Evolutionary conservation across 2,797 vertebrate genomes (phyloP), one percentile per base, ranked within the genome.

Genomic region (Rhinoraja longicauda): DNA sequence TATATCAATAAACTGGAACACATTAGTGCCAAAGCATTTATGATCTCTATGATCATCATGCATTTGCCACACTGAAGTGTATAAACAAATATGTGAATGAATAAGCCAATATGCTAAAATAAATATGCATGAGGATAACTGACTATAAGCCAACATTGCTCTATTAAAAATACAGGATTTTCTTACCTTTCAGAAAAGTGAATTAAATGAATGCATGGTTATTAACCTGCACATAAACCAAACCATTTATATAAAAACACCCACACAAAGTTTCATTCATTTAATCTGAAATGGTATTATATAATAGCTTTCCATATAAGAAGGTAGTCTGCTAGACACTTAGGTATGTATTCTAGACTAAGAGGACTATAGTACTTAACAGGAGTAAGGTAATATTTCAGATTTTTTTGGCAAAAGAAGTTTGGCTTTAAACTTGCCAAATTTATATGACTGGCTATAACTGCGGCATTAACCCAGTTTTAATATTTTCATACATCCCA

Each of bases 341-440:
- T 53, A 91, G 70, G 39, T 26, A 45, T 73, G 90, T 15, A 92
- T 73, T 73, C 45, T 57, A 92, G 90, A 75, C 24, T 29, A 57
- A 45, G 67, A 57, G 24, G 26, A 57, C 70, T 75, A 73, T 4
- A 91, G 24, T 26, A 73, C 39, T 91, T 73, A n/a, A 92, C 90
- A 45, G 70, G 39, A 92, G 70, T 45, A 92, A 92, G 29, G 39
- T 75, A 73, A 45, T 91, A 91, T 53, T 92, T 92, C 39, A 88
- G 84, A 64, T 67, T 67, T 67, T 73, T 32, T 67, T 57, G 90
- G 70, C 39, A n/a, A 92, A 73, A 17, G 10, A 26, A 45, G 53
- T 45, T 39, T 73, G 67, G 36, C 0, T 73, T 45, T 57, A 45
- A 45, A 73, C 39, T 73, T 92, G 90, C 90, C 70, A 92, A 45